Evolutionary conservation across 2,888 invertebrate species (phyloP), one percentile per base, ranked within the genome.

Genomic region (Craniophora ligustri): DNA sequence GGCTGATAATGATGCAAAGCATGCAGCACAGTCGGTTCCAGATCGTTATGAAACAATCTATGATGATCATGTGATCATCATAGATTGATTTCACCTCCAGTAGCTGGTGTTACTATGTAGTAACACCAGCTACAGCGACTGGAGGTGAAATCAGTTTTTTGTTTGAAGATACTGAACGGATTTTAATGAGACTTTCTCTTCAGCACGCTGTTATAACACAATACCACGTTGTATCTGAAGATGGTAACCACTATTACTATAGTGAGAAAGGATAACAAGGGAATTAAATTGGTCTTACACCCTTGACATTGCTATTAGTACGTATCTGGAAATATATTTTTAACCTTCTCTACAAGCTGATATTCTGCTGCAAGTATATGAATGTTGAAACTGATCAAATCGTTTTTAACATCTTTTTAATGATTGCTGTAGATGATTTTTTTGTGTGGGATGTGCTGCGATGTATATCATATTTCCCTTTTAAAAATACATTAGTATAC

Each of bases 101-200:
- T n/a, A n/a, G n/a, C n/a, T n/a, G n/a, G n/a, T n/a, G n/a, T n/a
- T n/a, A n/a, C n/a, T n/a, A n/a, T n/a, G 19, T 19, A 34, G 7
- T 19, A 32, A 44, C 13, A 23, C 11, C 16, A 51, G 36, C 16
- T 5, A 14, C 13, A 38, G 16, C 15, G 15, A 34, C 44, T 31
- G 19, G n/a, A 14, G 28, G 35, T 21, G 39, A 49, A 46, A 71
- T 31, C 34, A 21, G 40, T 19, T 14, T 51, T 45, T 19, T 60
- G 32, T 42, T 32, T 1, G 19, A 55, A 46, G 32, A 32, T 35
- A 54, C 50, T 66, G 32, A 51, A 47, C 26, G 32, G 16, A 45
- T 26, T 53, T 45, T 50, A 53, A 60, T 66, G 41, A 36, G 31
- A 70, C 71, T 70, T 71, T 70, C 67, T 48, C 47, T 53, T 26